phyloP scores from a whole-genome alignment of 2,797 vertebrate species.

The Malurus leucopterus region DNA sequence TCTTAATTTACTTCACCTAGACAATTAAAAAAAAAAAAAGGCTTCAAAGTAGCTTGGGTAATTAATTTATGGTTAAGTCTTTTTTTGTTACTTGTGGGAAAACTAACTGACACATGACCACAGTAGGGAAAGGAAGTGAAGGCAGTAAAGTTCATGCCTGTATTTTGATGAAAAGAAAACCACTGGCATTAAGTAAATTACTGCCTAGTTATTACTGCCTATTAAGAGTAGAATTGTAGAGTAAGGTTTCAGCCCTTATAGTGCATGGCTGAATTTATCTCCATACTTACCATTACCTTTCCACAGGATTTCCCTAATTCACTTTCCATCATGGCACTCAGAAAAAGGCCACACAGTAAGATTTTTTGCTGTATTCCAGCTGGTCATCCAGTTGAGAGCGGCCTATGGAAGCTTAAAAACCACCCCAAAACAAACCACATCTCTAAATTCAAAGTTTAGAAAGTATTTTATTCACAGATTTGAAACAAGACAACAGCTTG shows the following conservation, averaged over 20 bases:
- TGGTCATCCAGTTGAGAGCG: neutral
- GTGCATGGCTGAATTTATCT: neutral
- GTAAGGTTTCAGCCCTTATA: neutral
- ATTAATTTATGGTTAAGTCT: neutral
- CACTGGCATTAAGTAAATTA: neutral
- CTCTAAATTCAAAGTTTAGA: neutral
- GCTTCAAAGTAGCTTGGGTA: neutral
- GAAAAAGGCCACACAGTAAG: neutral
- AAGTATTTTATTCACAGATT: slow-evolving; percentile 36
- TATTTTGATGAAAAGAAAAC: neutral
- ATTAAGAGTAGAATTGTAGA: neutral
- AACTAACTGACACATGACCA: neutral
- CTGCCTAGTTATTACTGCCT: neutral
- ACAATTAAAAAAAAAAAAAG: neutral
- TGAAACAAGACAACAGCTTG: neutral
- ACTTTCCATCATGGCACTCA: neutral
- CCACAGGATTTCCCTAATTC: neutral
- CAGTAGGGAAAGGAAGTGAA: neutral
- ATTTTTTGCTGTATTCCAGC: neutral
- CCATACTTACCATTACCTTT: neutral
- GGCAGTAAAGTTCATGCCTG: neutral
- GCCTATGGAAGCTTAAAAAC: neutral
- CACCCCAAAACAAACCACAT: neutral
- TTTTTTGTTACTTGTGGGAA: neutral
- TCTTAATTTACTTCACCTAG: neutral